Evolutionary conservation across 2,113 vertebrate species (phyloP).

Genomic region (Noctilio leporinus): DNA sequence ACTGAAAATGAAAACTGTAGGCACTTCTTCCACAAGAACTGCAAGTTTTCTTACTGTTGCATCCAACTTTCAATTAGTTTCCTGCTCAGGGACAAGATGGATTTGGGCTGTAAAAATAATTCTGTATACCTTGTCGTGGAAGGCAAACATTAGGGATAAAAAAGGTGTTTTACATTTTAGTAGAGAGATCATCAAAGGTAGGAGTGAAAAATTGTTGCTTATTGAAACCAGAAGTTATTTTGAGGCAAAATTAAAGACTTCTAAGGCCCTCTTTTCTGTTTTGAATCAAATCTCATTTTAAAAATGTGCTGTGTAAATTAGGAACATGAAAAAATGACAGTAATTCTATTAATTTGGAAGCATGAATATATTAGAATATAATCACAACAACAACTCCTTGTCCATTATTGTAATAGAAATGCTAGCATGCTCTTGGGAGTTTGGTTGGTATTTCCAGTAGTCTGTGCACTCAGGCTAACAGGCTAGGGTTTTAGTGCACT

Average conservation of each 20-base stretch:
- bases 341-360: constrained; percentile 1
- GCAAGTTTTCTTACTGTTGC: fast-evolving
- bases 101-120: constrained; percentile 20
- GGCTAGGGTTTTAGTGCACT: neutral
- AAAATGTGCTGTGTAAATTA: neutral
- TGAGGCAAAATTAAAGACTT: neutral
- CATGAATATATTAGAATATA: neutral
- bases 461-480: neutral
- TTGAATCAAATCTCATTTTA: constrained; percentile 16
- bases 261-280: neutral
- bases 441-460: constrained; percentile 16
- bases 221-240: neutral
- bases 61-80: neutral
- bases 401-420: neutral
- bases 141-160: neutral
- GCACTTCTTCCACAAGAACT: neutral
- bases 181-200: neutral
- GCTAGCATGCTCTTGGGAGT: neutral
- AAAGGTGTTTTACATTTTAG: neutral
- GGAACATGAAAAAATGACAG: neutral
- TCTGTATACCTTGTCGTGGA: neutral
- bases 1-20: neutral
- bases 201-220: neutral
- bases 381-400: neutral
- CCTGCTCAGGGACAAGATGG: neutral